phyloP scores from a whole-genome alignment of 53 echinoderm and acorn worm genomes.

The Paracentrotus lividus region DNA sequence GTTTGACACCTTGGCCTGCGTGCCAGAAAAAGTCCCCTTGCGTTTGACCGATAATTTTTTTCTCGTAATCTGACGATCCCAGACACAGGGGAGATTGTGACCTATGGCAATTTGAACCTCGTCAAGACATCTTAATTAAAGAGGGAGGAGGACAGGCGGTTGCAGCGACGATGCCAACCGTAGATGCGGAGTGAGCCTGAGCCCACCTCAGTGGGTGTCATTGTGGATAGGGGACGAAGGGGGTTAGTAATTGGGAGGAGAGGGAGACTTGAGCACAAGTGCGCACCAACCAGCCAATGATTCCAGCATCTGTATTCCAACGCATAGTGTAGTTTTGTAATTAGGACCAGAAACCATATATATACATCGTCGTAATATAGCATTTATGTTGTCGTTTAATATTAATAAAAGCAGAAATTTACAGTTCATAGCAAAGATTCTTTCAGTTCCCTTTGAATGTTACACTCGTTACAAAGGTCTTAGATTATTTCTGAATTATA shows the following conservation, averaged over 20 bases:
- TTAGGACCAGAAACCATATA: neutral
- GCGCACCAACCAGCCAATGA: neutral
- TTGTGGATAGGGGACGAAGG: neutral
- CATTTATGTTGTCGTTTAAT: neutral
- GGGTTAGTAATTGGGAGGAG: constrained; percentile 30
- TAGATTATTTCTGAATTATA: no score
- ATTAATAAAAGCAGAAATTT: no score
- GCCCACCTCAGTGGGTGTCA: neutral
- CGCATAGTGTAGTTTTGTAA: neutral
- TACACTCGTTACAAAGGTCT: no score
- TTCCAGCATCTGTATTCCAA: constrained; percentile 43
- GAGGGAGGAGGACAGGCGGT: neutral
- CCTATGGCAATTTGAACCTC: no score
- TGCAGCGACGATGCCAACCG: neutral
- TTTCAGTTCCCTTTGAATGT: no score
- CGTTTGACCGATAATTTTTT: no score
- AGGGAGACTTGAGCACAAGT: constrained; percentile 54
- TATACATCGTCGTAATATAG: neutral
- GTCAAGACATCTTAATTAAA: neutral
- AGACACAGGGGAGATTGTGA: no score
- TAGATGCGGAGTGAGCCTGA: neutral
- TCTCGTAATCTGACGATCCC: no score
- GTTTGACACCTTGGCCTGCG: no score
- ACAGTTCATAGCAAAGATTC: neutral
- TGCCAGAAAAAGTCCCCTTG: no score